Percentiles rank a stretch among this genome's conserved stretches.
Conservation (phyloP, 2,113 vertebrate species). For the Okapia johnstoni region DNA sequence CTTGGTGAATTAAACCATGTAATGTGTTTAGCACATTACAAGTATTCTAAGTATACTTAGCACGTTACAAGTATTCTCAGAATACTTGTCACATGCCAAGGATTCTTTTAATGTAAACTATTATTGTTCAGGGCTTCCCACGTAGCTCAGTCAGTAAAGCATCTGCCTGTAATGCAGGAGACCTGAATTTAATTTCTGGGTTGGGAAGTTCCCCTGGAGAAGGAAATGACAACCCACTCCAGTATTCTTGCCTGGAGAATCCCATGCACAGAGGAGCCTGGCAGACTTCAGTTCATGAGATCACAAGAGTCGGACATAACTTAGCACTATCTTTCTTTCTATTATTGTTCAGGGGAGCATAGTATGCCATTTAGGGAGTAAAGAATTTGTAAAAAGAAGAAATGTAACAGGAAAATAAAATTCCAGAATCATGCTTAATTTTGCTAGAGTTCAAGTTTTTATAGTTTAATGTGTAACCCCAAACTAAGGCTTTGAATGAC, state of each 20-base stretch:
- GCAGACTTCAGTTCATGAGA: background rate
- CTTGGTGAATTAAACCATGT: background rate
- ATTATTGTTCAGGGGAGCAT: background rate
- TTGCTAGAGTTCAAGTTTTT: conserved; percentile 13
- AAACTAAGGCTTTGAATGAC: background rate
- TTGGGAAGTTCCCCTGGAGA: background rate
- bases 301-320: background rate
- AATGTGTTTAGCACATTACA: background rate
- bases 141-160: background rate
- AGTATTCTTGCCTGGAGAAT: background rate
- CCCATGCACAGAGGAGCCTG: background rate
- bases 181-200: background rate
- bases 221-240: background rate
- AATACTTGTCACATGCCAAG: background rate
- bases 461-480: background rate
- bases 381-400: conserved; percentile 22
- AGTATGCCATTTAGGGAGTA: background rate
- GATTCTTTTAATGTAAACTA: background rate
- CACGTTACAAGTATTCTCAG: background rate
- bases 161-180: background rate
- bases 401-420: background rate
- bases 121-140: background rate
- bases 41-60: background rate
- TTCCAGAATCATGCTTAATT: conserved; percentile 12
- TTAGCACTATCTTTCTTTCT: background rate